A percentile compares a stretch with the other conserved stretches of the same genome.
Conservation (phyloP, 2,888 invertebrate species). For the Drosophila paranaensis region DNA sequence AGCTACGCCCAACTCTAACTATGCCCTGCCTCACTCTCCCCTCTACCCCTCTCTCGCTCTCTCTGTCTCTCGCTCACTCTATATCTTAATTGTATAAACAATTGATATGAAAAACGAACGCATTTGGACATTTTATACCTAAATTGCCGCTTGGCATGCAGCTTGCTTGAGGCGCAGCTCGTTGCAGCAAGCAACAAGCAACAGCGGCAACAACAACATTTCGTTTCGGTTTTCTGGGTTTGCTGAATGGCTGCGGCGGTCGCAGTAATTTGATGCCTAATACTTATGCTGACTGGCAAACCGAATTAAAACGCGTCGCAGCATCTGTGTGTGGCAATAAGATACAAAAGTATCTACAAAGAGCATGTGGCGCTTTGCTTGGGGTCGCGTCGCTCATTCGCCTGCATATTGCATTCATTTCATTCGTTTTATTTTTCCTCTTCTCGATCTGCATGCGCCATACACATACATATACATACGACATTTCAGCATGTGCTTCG, state of each 20-base stretch:
- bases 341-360: slow-evolving; percentile 51
- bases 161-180: slow-evolving; percentile 55
- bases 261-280: slow-evolving; percentile 74
- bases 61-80: not conserved
- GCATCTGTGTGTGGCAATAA: slow-evolving; percentile 50
- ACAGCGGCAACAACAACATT: slow-evolving; percentile 30
- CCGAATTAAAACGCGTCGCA: slow-evolving; percentile 44
- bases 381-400: slow-evolving; percentile 44
- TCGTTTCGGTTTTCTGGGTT: slow-evolving; percentile 78
- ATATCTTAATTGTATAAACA: slow-evolving; percentile 69
- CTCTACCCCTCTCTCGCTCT: not conserved
- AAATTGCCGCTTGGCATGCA: slow-evolving; percentile 73
- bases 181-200: slow-evolving; percentile 19
- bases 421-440: slow-evolving; percentile 20
- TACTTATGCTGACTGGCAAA: slow-evolving; percentile 40
- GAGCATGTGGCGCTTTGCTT: slow-evolving; percentile 30
- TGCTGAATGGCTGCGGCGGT: slow-evolving; percentile 66
- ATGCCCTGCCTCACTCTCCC: not conserved
- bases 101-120: slow-evolving; percentile 72
- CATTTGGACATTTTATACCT: slow-evolving; percentile 79
- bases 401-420: slow-evolving; percentile 46
- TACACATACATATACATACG: slow-evolving; percentile 7
- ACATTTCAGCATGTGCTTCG: slow-evolving; percentile 25
- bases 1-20: slow-evolving; percentile 4
- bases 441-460: slow-evolving; percentile 13